Conservation (phyloP, 2,888 invertebrate genomes). For the Orthosia gothica region DNA sequence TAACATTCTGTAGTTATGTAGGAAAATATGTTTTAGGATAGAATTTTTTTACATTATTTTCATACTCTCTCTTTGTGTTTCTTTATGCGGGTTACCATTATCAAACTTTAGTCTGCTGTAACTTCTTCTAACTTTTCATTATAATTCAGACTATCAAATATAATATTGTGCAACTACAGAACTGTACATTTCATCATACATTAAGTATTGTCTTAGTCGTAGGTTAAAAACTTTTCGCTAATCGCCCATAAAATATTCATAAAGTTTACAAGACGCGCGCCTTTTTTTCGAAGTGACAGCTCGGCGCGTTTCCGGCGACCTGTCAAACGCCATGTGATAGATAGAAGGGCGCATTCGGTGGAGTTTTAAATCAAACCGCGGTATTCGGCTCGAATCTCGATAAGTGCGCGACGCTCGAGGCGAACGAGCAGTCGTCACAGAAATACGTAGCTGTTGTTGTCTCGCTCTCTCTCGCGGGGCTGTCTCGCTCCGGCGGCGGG, state of each 20-base stretch:
- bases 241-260: slow-evolving; percentile 68
- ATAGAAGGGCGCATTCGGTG: slow-evolving; percentile 90
- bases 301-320: slow-evolving; percentile 88
- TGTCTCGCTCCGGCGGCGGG: slow-evolving; percentile 85
- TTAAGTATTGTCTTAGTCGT: slow-evolving; percentile 58
- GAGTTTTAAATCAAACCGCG: slow-evolving; percentile 91
- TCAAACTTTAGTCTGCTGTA: slow-evolving; percentile 18
- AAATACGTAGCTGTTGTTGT: slow-evolving; percentile 86
- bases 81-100: slow-evolving; percentile 13
- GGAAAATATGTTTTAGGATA: slow-evolving; percentile 4
- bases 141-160: slow-evolving; percentile 15
- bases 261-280: slow-evolving; percentile 80
- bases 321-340: slow-evolving; percentile 92
- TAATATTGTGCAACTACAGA: slow-evolving; percentile 70
- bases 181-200: slow-evolving; percentile 62
- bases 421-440: slow-evolving; percentile 89
- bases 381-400: slow-evolving; percentile 87
- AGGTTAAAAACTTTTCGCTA: slow-evolving; percentile 40
- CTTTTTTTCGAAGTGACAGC: slow-evolving; percentile 89
- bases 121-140: slow-evolving; percentile 31
- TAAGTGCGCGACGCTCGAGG: slow-evolving; percentile 88
- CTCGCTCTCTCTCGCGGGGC: slow-evolving; percentile 78
- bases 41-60: slow-evolving; percentile 4
- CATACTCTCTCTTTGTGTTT: slow-evolving; percentile 42
- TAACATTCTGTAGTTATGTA: not conserved